These are phyloP conservation scores for Rhamnusium bicolor DNA, from an alignment of 2,888 invertebrate species.

Conservation along the genomic window DNA sequence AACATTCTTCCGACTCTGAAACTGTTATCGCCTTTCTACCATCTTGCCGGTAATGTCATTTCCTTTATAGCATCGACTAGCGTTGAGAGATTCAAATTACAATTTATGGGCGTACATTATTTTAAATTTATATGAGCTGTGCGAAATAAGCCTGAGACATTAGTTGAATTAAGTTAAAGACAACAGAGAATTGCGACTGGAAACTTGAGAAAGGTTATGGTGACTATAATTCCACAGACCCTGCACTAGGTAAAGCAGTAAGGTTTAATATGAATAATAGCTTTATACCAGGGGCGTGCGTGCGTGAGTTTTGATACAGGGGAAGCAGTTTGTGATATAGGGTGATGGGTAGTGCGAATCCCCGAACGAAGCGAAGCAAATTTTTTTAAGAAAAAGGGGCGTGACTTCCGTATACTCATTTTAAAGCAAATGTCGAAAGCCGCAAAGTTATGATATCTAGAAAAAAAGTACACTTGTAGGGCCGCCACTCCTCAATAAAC, in stretches of 20 bases:
- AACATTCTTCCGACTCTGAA: slow-evolving; percentile 55
- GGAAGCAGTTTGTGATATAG: too few relatives aligned
- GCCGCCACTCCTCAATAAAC: too few relatives aligned
- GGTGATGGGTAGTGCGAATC: too few relatives aligned
- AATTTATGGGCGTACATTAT: slow-evolving; percentile 46
- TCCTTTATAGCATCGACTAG: slow-evolving; percentile 52
- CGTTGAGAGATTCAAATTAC: slow-evolving; percentile 48
- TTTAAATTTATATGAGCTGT: slow-evolving; percentile 48
- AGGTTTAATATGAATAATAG: slow-evolving; percentile 3
- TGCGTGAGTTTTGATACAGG: too few relatives aligned
- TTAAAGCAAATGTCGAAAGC: too few relatives aligned
- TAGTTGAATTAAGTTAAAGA: slow-evolving; percentile 39
- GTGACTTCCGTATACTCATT: too few relatives aligned
- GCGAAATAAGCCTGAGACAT: slow-evolving; percentile 39
- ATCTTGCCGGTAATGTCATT: slow-evolving; percentile 60
- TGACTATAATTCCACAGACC: slow-evolving; percentile 7
- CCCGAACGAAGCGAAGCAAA: too few relatives aligned
- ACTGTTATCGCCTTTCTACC: slow-evolving; percentile 55
- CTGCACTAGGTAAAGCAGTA: slow-evolving; percentile 7
- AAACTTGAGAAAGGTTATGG: slow-evolving; percentile 13
- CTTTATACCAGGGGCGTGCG: too few relatives aligned
- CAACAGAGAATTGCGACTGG: slow-evolving; percentile 6
- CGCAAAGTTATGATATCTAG: too few relatives aligned
- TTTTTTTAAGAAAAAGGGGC: too few relatives aligned
- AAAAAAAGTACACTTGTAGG: too few relatives aligned